Evolutionary conservation across 2,888 invertebrate genomes (phyloP), one percentile per base, ranked within the genome.

Genomic region (Anorthoa munda): DNA sequence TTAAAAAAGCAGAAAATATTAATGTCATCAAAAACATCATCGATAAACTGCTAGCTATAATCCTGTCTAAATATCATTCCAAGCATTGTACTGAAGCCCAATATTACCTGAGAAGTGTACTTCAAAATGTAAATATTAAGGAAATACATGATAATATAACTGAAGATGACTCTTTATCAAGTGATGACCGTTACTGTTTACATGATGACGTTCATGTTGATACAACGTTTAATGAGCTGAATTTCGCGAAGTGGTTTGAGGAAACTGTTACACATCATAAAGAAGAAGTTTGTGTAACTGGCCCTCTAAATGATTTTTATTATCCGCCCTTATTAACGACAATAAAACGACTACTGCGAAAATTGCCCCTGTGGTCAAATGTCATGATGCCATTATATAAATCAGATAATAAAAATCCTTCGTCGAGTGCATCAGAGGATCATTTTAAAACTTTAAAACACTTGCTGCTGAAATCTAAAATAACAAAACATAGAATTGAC

Each of bases 401-500:
- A 67, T 67, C 72, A 72, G 63, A 72, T 67, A 58, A 67, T 67
- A 72, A 72, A 72, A 72, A 74, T 68, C 73, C 73, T 68, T 73
- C 73, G 73, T 73, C 73, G 68, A 73, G 73, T 73, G 73, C 59
- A 73, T 73, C 73, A 73, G 68, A 73, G 73, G 73, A 73, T 59
- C 58, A 73, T 73, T 73, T 73, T 73, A 73, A 73, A 73, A 73
- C 73, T 53, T 68, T 73, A 73, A 73, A 73, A 73, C 73, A 73
- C 68, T 73, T 73, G 68, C 68, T 73, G 64, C 66, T 66, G 61
- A 72, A 72, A 72, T 66, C 66, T 72, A 66, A 72, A 72, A 66
- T 72, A 72, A 72, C 67, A 73, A 73, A 73, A 73, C 68, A 73
- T 53, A 73, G 73, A 68, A 59, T 73, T 73, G 73, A 73, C 73